Evolutionary conservation across 1,140 invertebrate genomes (phyloP), one percentile per base, ranked within the genome.

Genomic region (Calosoma granatense): DNA sequence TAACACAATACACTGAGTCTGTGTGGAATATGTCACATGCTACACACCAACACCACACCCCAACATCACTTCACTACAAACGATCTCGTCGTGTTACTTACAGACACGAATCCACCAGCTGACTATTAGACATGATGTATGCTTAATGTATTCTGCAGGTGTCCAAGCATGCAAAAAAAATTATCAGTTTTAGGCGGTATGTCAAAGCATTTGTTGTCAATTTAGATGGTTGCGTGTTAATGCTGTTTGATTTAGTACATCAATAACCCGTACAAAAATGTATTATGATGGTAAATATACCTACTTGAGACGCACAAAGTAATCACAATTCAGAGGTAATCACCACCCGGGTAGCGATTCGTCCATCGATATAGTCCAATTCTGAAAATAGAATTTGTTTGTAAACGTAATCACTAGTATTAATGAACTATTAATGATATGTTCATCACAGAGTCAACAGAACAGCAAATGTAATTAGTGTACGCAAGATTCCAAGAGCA

Each of bases 61-160:
- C 9, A 39, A 20, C 14, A 1, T 11, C 11, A n/a, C 23, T 26
- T 22, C 20, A 54, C 17, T 22, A 26, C n/a, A 54, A 14, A 26
- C 1, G 14, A 39, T 20, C 1, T 19, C 2, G n/a, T 2, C n/a
- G 36, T 36, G 1, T 51, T 72, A 72, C 70, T 72, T 69, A 72
- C 70, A 72, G 59, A 66, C 70, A 72, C 56, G 68, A 68, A 67
- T 72, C 70, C 70, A 72, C 65, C 61, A 72, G 67, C 58, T 72
- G 68, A 63, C 67, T 72, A 70, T 65, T 66, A 62, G 70, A 68
- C 70, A 71, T 71, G 59, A 58, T 70, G 68, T 62, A 65, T 63
- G 63, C 55, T 64, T 56, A 58, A 60, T 59, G 58, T 63, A 60
- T 60, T 61, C 63, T 65, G 67, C 64, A 66, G 60, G 61, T 60